phyloP scores from a whole-genome alignment of 2,113 vertebrate genomes.

The Crotophaga sulcirostris region DNA sequence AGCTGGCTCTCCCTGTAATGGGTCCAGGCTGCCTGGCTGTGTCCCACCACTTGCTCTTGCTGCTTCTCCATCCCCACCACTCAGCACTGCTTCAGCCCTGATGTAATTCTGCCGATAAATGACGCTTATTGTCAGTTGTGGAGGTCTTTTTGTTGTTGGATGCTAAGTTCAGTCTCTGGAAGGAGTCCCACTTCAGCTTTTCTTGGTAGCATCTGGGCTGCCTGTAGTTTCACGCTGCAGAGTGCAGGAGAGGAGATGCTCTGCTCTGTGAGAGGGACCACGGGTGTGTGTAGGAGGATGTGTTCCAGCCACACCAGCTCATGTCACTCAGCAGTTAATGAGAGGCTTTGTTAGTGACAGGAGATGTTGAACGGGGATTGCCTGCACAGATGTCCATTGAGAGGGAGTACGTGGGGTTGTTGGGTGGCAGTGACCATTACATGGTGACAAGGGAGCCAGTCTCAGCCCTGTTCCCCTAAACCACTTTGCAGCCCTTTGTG shows the following conservation, averaged over 20 bases:
- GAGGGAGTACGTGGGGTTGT: neutral
- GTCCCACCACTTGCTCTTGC: neutral
- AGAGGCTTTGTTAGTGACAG: neutral
- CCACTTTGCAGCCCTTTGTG: neutral
- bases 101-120: neutral
- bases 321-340: neutral
- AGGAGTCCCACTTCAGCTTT: neutral
- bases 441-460: rapidly evolving
- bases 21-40: neutral
- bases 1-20: neutral
- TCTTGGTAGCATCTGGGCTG: neutral
- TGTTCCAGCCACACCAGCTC: neutral
- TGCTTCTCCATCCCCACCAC: neutral
- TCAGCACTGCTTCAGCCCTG: neutral
- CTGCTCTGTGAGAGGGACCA: neutral
- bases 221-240: rapidly evolving
- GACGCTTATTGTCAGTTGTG: neutral
- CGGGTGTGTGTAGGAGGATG: rapidly evolving
- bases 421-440: neutral
- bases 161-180: neutral
- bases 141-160: neutral
- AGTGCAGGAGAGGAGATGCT: neutral
- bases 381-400: neutral
- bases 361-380: neutral
- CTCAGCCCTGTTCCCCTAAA: neutral